Base-by-base conservation (phyloP, 2,113 vertebrate genomes). In the Chinchilla lanigera region DNA sequence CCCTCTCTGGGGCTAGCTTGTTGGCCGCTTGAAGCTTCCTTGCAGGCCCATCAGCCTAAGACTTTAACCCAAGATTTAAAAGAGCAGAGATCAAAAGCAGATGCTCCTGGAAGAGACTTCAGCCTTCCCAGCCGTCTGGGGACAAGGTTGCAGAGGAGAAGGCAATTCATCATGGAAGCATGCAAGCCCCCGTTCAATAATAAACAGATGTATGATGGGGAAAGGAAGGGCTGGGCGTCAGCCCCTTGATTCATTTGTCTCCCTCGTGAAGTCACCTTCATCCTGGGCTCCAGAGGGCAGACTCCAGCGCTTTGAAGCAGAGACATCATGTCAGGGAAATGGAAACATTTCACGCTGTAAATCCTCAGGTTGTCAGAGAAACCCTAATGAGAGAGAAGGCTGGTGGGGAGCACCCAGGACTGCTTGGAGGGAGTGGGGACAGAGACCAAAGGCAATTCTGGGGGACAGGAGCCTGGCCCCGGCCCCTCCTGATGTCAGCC, bases 181-280 rank as follows among this genome's bases (percentile, higher is more conserved):
- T 99, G 98, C 99, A 99, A 99, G 99, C 98, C 98, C 93, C 99
- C 95, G 96, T 98, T 99, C 99, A 99, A 99, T 99, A 99, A 99
- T 99, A 99, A 99, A 99, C 99, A 99, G 99, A 99, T 99, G 99
- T 99, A 99, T 98, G 95, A 41, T 75, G 86, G 96, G 90, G 89
- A 69, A 96, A 98, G 93, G 97, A 97, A 98, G 98, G 98, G 98
- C 98, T 94, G 98, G 97, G 98, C 99, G 98, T 99, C 98, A 98
- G 98, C 98, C 98, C 92, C 98, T 98, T 98, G 98, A 98, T 98
- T 99, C 98, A 98, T 99, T 98, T 98, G 97, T 98, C 98, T 98
- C 98, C 97, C 97, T 97, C 97, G 98, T 93, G 96, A 98, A 99
- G 98, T 98, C 98, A 98, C 98, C 98, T 98, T 98, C 98, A 98